Base-by-base conservation (phyloP, 2,888 invertebrate species). In the Pyrocoelia pectoralis region DNA sequence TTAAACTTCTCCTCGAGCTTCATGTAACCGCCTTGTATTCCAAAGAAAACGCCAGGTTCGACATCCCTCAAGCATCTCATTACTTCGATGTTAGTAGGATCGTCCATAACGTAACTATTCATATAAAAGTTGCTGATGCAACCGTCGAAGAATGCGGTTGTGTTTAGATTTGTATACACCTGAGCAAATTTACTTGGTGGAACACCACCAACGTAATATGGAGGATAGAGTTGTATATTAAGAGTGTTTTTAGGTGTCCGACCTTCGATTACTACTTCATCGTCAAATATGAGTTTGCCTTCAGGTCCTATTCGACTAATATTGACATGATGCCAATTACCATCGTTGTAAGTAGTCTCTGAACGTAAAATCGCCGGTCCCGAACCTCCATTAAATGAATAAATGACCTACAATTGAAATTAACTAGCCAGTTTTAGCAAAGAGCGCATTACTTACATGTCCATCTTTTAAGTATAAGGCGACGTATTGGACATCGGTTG, bases 21-120 rank as follows among this genome's bases (percentile, higher is more conserved):
- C 59, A 92, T 84, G 74, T 87, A 90, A 63, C 95, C 95, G 12
- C 90, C 89, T 0, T 88, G 87, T 1, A 89, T 87, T 46, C 88
- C 89, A 83, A 97, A 96, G 88, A 91, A 97, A 0, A 91, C 85
- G 2, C 97, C 97, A 1, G 83, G 80, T 77, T 95, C 94, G 12
- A 93, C 88, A 63, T 88, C 85, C 61, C 91, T 89, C 0, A 90
- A 89, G 79, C 97, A 97, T 0, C 92, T 90, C 17, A 91, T 86
- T 0, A 93, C 89, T 41, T 89, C 89, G 56, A 87, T 82, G 9
- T 81, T 77, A 0, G 83, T 80, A 0, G 91, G 86, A 38, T 87
- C 85, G 0, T 87, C 87, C 56, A 94, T 84, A 0, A 83, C 83
- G 67, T 86, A 85, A 9, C 87, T 88, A 74, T 91, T 90, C 83